phyloP scores from a whole-genome alignment of 2,113 vertebrate genomes.

The Barnardius zonarius region DNA sequence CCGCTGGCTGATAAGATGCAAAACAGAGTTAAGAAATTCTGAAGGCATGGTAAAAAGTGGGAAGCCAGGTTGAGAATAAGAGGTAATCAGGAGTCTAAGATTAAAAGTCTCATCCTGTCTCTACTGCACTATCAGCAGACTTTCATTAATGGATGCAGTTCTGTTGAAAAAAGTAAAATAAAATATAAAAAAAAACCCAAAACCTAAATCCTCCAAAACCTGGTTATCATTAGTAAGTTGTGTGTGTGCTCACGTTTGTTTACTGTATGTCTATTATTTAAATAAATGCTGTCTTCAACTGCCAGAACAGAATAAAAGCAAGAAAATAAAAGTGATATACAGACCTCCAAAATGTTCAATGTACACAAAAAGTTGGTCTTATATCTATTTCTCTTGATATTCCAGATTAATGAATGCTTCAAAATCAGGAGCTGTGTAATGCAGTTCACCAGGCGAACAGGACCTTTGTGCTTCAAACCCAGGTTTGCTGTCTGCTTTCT shows the following conservation, averaged over 20 bases:
- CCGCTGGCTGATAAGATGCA: neutral
- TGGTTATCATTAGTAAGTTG: neutral
- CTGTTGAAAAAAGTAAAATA: neutral
- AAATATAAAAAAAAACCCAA: neutral
- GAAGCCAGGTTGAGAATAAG: neutral
- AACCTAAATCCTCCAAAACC: neutral
- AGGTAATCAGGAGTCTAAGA: neutral
- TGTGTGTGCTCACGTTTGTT: neutral
- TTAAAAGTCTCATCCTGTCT: neutral
- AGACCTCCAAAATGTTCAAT: neutral
- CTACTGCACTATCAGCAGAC: neutral
- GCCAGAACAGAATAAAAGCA: neutral
- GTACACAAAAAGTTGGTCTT: neutral
- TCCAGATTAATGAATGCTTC: neutral
- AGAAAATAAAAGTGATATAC: neutral
- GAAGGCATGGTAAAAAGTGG: neutral
- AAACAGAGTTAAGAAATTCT: neutral
- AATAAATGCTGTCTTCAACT: neutral
- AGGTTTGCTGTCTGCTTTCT: neutral
- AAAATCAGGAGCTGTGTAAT: neutral
- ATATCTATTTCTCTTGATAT: neutral
- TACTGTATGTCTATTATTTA: neutral
- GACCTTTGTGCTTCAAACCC: neutral
- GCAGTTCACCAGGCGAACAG: neutral
- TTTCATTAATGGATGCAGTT: neutral